Percentiles rank a stretch among this genome's conserved stretches.
Conservation (phyloP, 2,113 vertebrate genomes). For the Hyla sarda region DNA sequence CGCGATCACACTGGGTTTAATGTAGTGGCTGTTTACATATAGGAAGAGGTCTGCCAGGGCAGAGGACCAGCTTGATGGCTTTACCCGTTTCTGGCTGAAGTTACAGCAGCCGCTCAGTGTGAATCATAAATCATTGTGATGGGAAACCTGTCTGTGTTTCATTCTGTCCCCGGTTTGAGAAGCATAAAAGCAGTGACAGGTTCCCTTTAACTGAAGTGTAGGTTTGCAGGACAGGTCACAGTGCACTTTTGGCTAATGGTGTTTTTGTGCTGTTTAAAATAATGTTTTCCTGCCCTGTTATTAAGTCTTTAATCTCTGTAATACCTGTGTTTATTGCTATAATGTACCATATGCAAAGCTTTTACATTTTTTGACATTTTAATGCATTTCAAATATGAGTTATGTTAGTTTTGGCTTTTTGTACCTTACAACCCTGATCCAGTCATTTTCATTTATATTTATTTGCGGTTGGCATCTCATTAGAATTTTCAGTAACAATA, state of each 20-base stretch:
- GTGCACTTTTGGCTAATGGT: background rate
- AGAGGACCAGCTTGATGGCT: too few relatives aligned
- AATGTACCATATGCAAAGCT: slow-evolving; percentile 27
- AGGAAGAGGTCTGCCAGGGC: too few relatives aligned
- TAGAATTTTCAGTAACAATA: slow-evolving; percentile 34
- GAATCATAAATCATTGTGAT: too few relatives aligned
- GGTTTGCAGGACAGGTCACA: slow-evolving; percentile 19
- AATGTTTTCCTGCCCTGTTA: background rate
- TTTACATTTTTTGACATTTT: slow-evolving; percentile 26
- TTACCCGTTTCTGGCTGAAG: too few relatives aligned
- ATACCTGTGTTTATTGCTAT: slow-evolving; percentile 35
- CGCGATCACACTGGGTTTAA: too few relatives aligned
- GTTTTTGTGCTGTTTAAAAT: slow-evolving; percentile 17
- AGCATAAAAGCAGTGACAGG: too few relatives aligned
- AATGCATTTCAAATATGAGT: slow-evolving; percentile 42
- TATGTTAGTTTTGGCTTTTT: slow-evolving; percentile 44
- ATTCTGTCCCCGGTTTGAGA: too few relatives aligned
- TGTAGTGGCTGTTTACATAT: too few relatives aligned
- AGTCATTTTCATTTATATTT: slow-evolving; percentile 46
- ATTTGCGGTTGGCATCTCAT: slow-evolving; percentile 17
- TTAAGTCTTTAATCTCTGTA: background rate
- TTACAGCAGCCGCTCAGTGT: too few relatives aligned
- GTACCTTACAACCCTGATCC: slow-evolving; percentile 11
- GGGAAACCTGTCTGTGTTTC: too few relatives aligned
- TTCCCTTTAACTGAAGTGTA: too few relatives aligned